Evolutionary conservation across 2,797 vertebrate species (phyloP), one percentile per base, ranked within the genome.

Genomic region (Steatocranus sp.): DNA sequence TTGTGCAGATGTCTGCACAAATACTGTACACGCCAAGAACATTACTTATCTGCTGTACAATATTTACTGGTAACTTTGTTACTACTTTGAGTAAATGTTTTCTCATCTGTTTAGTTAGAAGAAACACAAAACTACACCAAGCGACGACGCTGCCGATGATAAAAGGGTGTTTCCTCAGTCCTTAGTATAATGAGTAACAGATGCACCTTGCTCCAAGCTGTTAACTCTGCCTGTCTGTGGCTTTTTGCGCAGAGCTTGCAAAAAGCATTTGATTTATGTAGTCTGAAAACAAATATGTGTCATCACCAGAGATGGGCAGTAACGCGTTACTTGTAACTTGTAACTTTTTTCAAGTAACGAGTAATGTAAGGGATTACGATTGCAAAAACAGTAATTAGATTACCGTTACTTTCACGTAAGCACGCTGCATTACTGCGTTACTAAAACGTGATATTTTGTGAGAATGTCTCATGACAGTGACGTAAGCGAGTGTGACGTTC

Each of bases 351-450:
- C 49, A 51, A 51, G 49, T 3, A 51, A 12, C n/a, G 0, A 50
- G 2, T 50, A 50, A 20, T 6, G 48, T 50, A 50, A 7, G 1
- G 49, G 10, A 50, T 50, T 11, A 50, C 49, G 20, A 20, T 50
- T 50, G 49, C 3, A 50, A 50, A 50, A 50, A 6, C 0, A 0
- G 49, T 20, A 11, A 50, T 50, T 50, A 6, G 49, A 1, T 50
- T 2, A 50, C 0, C 2, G 2, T 50, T 50, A 50, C 1, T 20
- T 50, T 2, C 49, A 0, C 0, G 10, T 50, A 50, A 50, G n/a
- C 5, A n/a, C n/a, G n/a, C n/a, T n/a, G n/a, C n/a, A n/a, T n/a
- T n/a, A 11, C 49, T 50, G 48, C 0, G 3, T 50, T 50, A 50
- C 48, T 50, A 50, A 50, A 50, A 50, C 3, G 3, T 50, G 48